Conservation (phyloP, 2,888 invertebrate species). For the Congeria kusceri region DNA sequence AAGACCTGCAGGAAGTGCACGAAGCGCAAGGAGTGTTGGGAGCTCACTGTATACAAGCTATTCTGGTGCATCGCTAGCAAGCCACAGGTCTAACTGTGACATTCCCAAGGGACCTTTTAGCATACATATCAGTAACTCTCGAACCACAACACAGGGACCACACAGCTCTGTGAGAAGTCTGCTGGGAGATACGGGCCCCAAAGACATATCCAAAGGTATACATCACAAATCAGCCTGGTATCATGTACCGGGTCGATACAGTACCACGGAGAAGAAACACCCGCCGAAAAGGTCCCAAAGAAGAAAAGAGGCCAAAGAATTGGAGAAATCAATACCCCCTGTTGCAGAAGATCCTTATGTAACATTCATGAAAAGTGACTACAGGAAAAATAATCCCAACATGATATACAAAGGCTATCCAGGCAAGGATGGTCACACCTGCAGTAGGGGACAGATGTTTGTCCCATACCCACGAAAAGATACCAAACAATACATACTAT, state of each 20-base stretch:
- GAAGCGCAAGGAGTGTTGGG: conserved; percentile 68
- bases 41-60: conserved; percentile 64
- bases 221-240: conserved; percentile 83
- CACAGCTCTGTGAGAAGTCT: conserved; percentile 75
- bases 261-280: conserved; percentile 67
- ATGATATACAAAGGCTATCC: conserved; percentile 25
- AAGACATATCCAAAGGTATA: conserved; percentile 61
- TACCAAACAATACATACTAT: conserved; percentile 50
- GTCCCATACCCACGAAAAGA: conserved; percentile 45
- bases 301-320: conserved; percentile 58
- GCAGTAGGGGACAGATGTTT: conserved; percentile 32
- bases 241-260: conserved; percentile 82
- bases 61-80: conserved; percentile 54
- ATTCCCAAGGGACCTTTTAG: conserved; percentile 71
- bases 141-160: conserved; percentile 75
- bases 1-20: conserved; percentile 62
- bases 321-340: conserved; percentile 55
- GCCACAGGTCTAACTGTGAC: conserved; percentile 67
- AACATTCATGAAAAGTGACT: conserved; percentile 61
- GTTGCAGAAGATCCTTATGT: conserved; percentile 47
- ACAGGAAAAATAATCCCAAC: conserved; percentile 59
- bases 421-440: conserved; percentile 37
- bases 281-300: conserved; percentile 76
- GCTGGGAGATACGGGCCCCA: conserved; percentile 68
- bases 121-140: conserved; percentile 69